Conservation (phyloP, 2,113 vertebrate genomes). For the Columba janthina region DNA sequence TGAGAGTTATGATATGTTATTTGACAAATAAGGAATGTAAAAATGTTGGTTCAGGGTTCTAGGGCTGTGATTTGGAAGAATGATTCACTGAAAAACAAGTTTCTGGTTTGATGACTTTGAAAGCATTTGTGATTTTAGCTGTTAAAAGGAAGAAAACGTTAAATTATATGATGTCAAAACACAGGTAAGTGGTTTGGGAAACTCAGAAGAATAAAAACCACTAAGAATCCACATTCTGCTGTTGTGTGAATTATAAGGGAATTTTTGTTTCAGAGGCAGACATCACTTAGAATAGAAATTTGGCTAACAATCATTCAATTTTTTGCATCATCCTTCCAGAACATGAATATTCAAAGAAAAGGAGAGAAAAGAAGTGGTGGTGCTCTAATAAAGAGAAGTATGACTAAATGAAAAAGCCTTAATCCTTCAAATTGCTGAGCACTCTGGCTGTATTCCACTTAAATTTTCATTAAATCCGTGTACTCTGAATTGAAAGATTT, state of each 20-base stretch:
- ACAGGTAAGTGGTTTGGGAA: background rate
- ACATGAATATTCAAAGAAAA: background rate
- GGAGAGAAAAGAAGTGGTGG: background rate
- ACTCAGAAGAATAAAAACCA: background rate
- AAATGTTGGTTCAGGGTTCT: background rate
- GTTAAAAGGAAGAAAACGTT: background rate
- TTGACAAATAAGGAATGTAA: background rate
- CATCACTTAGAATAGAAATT: background rate
- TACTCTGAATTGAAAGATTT: background rate
- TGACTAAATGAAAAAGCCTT: background rate
- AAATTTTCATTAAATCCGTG: background rate
- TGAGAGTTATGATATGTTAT: background rate
- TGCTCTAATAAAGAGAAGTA: background rate
- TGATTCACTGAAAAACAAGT: background rate
- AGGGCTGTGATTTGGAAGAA: background rate
- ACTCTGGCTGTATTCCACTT: background rate
- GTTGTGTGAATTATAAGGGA: background rate
- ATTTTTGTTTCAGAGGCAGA: background rate
- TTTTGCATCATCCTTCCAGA: background rate
- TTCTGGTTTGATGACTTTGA: background rate
- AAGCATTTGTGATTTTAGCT: background rate
- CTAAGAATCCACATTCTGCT: background rate
- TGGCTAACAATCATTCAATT: background rate
- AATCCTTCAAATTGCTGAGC: constrained; percentile 2
- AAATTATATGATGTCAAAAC: background rate